A percentile compares a stretch with the other conserved stretches of the same genome.
phyloP scores from a whole-genome alignment of 2,113 vertebrate species.

The Sorex araneus region DNA sequence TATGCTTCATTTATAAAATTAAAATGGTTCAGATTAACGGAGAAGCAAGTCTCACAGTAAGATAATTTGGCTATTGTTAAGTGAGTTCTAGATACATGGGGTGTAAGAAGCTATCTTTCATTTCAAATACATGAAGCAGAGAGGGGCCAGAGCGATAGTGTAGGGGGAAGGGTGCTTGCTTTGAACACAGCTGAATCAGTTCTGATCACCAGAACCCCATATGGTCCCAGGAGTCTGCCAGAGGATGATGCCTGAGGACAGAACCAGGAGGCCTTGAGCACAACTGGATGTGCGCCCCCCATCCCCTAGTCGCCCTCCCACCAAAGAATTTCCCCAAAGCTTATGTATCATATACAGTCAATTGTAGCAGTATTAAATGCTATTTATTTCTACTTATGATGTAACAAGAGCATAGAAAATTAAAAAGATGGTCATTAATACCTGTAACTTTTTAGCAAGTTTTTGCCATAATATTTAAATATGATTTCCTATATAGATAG shows the following conservation, averaged over 20 bases:
- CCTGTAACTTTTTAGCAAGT: background rate
- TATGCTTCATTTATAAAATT: slow-evolving; percentile 20
- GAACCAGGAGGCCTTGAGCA: too few relatives aligned
- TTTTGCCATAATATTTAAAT: slow-evolving; percentile 47
- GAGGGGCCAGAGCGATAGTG: background rate
- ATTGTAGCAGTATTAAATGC: background rate
- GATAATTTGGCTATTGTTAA: background rate
- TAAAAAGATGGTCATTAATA: slow-evolving; percentile 15
- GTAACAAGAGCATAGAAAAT: background rate
- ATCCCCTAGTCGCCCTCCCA: too few relatives aligned
- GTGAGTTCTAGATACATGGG: background rate
- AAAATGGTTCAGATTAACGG: background rate
- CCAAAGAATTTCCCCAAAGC: too few relatives aligned
- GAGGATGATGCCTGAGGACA: too few relatives aligned
- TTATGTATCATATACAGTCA: background rate
- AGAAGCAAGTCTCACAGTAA: background rate
- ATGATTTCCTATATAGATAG: background rate
- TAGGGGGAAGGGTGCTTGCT: too few relatives aligned
- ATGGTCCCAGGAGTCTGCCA: too few relatives aligned
- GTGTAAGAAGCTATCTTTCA: background rate
- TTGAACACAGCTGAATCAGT: too few relatives aligned
- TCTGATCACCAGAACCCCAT: too few relatives aligned
- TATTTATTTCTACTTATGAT: background rate
- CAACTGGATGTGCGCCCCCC: too few relatives aligned
- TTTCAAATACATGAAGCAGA: slow-evolving; percentile 35